phyloP scores from a whole-genome alignment of 2,888 invertebrate species.

The Reticulitermes lucifugus region DNA sequence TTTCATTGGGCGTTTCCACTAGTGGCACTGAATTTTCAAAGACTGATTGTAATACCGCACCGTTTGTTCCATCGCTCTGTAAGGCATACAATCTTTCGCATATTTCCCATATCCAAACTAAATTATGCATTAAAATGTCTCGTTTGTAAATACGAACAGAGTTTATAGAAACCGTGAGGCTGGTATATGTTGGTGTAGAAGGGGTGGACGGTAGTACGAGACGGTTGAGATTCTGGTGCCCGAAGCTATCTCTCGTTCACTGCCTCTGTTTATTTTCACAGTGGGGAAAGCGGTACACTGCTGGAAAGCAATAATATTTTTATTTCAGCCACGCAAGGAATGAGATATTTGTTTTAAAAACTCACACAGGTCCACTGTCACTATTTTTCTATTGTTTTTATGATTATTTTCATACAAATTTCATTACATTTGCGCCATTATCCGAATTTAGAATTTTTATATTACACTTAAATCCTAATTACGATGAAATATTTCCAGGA shows the following conservation, averaged over 20 bases:
- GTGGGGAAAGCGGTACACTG: background rate
- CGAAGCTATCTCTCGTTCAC: conserved; percentile 16
- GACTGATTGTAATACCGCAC: no score
- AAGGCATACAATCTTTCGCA: no score
- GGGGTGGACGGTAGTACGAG: background rate
- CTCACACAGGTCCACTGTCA: background rate
- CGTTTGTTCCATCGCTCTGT: no score
- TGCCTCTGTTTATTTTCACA: conserved; percentile 37
- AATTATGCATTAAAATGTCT: background rate
- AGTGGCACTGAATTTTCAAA: no score
- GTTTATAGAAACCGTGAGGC: conserved; percentile 22
- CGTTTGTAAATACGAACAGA: conserved; percentile 18
- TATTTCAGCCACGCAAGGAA: conserved; percentile 35
- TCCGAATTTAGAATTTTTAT: no score
- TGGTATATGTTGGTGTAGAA: background rate
- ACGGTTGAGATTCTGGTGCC: conserved; percentile 16
- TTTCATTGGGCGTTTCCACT: no score
- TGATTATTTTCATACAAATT: background rate
- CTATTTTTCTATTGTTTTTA: background rate
- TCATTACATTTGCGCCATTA: background rate
- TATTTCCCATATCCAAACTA: no score
- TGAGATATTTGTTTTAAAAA: conserved; percentile 27
- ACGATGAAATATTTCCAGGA: no score
- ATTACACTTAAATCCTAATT: no score
- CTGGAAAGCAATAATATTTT: conserved; percentile 39